Evolutionary conservation across 2,113 vertebrate genomes (phyloP).

Genomic region (Prionailurus bengalensis): DNA sequence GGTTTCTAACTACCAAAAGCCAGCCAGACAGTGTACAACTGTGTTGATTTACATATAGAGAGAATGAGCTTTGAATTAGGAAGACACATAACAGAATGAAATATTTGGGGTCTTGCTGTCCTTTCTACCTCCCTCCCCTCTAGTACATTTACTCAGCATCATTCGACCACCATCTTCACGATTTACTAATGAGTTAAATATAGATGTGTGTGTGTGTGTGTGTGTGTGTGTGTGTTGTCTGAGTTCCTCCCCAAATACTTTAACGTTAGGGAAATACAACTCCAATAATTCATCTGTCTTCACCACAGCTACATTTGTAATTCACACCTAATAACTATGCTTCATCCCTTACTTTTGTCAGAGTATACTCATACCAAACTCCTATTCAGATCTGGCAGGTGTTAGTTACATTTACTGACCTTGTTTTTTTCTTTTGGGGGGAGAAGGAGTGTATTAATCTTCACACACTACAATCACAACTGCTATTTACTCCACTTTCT

Average conservation of each 20-base stretch:
- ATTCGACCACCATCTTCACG: background rate
- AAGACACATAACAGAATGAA: background rate
- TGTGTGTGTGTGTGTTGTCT: background rate
- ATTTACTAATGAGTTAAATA: constrained; percentile 15
- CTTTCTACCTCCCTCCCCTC: background rate
- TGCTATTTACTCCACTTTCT: background rate
- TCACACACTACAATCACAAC: background rate
- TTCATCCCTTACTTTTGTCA: background rate
- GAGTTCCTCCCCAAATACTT: background rate
- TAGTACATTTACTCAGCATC: background rate
- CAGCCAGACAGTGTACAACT: background rate
- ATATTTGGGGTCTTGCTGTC: background rate
- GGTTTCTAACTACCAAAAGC: background rate
- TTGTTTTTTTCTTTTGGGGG: background rate
- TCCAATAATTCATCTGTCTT: background rate
- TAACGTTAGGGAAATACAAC: background rate
- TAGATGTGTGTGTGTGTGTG: background rate
- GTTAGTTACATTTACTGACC: background rate
- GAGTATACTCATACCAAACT: background rate
- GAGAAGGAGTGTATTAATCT: background rate
- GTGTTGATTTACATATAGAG: background rate
- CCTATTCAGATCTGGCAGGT: background rate
- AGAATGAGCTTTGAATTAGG: background rate
- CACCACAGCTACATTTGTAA: background rate
- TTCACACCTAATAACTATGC: background rate